These are phyloP conservation scores for Sarcophaga caerulescens DNA, from an alignment of 2,888 invertebrate species.

Conservation along the genomic window DNA sequence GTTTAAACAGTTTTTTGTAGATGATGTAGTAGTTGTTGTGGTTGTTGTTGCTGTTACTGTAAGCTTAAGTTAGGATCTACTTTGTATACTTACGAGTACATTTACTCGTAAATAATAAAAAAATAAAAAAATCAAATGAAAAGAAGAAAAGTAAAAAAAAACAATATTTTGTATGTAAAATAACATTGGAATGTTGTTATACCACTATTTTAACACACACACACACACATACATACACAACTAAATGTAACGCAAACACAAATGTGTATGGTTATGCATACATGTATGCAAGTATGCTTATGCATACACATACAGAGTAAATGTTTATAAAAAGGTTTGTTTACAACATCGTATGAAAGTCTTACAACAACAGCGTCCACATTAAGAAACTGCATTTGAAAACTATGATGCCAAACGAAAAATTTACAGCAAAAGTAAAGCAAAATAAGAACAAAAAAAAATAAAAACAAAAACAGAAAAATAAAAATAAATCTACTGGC, in stretches of 20 bases:
- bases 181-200: slow-evolving; percentile 67
- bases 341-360: not conserved
- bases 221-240: slow-evolving; percentile 4
- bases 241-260: too few relatives aligned
- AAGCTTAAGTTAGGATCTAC: slow-evolving; percentile 49
- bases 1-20: slow-evolving; percentile 7
- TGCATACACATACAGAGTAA: not conserved
- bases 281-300: too few relatives aligned
- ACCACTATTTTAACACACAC: slow-evolving; percentile 51
- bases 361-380: slow-evolving; percentile 31
- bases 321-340: not conserved
- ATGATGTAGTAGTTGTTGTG: not conserved
- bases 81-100: not conserved
- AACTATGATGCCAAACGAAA: slow-evolving; percentile 18
- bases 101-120: slow-evolving; percentile 3
- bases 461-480: slow-evolving; percentile 22
- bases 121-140: not conserved
- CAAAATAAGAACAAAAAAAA: too few relatives aligned
- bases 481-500: slow-evolving; percentile 56
- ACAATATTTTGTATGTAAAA: slow-evolving; percentile 54
- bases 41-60: slow-evolving; percentile 38
- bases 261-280: too few relatives aligned
- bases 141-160: not conserved
- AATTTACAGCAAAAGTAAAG: slow-evolving; percentile 19
- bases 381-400: slow-evolving; percentile 58